Base-by-base conservation (phyloP, 2,888 invertebrate species). In the Nebria salina region DNA sequence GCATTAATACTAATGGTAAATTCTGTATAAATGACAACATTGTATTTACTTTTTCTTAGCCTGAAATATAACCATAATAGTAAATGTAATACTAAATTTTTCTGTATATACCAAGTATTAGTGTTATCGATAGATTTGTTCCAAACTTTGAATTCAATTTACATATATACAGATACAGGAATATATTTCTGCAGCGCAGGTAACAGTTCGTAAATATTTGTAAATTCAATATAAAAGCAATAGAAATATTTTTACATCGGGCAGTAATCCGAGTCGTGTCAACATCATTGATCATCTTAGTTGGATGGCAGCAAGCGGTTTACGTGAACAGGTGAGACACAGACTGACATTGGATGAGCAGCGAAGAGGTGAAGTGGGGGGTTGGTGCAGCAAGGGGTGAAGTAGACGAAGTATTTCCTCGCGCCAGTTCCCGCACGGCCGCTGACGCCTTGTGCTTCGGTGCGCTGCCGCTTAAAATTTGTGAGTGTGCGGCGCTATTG, bases 241-340 rank as follows among this genome's bases (percentile, higher is more conserved):
- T 70, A 15, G 34, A 76, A 65, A 76, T 65, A 65, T 65, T 65
- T 34, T 54, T 75, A 65, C 13, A 54, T 43, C 65, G 34, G 34
- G 65, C 26, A 15, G 75, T 65, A 42, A 66, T 66, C 9, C 13
- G 11, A 20, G 15, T 42, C 42, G 8, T 42, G 42, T 34, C 42
- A 43, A 25, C 42, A 66, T 77, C 72, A 73, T 72, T 77, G 77
- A 77, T 77, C 77, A 77, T 77, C 70, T 65, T 41, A 72, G 26
- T 42, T 4, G 13, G 42, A 72, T 43, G 77, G 9, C 77, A 72
- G 68, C 68, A 26, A 20, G 20, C 65, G 42, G 78, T 74, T 41
- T 78, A 73, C 65, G 74, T 73, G 78, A 78, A 78, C 78, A 78
- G 78, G 78, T 78, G 78, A 78, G 78, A 26, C 26, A 20, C 66